Evolutionary conservation across 2,888 invertebrate species (phyloP).

Genomic region (Clitarchus hookeri): DNA sequence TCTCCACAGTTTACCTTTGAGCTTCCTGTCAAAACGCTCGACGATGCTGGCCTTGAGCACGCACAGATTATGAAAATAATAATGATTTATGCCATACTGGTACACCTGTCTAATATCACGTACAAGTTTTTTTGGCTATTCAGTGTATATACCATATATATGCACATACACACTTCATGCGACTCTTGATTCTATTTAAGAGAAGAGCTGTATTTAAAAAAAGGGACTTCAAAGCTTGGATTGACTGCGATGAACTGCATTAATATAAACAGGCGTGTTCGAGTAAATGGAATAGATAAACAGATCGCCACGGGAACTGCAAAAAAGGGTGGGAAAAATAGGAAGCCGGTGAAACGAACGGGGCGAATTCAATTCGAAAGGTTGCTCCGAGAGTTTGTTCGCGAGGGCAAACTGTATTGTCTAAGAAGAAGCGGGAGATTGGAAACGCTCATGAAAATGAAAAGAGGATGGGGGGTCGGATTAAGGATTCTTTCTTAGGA

Average conservation of each 20-base stretch:
- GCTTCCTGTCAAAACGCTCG: too few species aligned
- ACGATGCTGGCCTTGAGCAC: too few species aligned
- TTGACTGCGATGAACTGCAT: background rate
- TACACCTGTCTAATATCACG: too few species aligned
- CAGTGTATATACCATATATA: too few species aligned
- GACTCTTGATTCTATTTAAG: too few species aligned
- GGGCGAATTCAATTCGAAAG: conserved; percentile 7
- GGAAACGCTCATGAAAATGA: conserved; percentile 26
- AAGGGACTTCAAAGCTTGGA: background rate
- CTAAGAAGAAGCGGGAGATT: background rate
- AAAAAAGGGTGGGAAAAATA: background rate
- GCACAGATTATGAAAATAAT: too few species aligned
- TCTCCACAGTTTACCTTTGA: too few species aligned
- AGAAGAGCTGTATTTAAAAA: background rate
- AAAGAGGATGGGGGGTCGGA: conserved; percentile 29
- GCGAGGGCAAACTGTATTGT: conserved; percentile 7
- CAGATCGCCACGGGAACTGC: background rate
- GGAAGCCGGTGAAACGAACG: background rate
- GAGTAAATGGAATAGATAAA: conserved; percentile 9
- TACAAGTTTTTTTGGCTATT: too few species aligned
- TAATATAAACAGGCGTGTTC: background rate
- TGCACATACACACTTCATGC: too few species aligned
- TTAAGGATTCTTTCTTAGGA: conserved; percentile 41
- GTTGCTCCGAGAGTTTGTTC: conserved; percentile 14
- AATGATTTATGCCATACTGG: too few species aligned